Evolutionary conservation across 2,797 vertebrate species (phyloP).

Genomic region (Neosilurus hyrtlii): DNA sequence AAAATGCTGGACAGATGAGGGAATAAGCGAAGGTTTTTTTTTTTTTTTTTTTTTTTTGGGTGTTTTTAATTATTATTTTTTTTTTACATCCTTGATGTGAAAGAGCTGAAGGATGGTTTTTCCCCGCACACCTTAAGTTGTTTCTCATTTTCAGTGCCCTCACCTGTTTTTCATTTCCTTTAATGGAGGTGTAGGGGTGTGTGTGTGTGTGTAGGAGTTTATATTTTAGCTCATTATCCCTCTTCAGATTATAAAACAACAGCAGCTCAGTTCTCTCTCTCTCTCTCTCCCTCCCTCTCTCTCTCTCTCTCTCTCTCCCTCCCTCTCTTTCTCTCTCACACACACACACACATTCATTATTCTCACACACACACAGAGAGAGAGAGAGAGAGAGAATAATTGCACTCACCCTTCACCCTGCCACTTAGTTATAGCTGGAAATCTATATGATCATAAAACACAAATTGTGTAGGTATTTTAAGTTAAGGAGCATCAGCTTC

Average conservation of each 20-base stretch:
- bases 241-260: slow-evolving; percentile 32
- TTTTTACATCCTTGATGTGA: neutral
- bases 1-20: neutral
- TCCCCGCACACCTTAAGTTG: neutral
- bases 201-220: neutral
- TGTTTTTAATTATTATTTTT: too few species aligned
- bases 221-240: slow-evolving; percentile 19
- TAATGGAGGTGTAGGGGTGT: slow-evolving; percentile 15
- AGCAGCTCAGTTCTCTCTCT: slow-evolving; percentile 12
- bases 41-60: too few species aligned
- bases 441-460: neutral
- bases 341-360: neutral
- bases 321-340: neutral
- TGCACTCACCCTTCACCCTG: neutral
- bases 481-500: neutral
- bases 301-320: neutral
- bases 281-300: neutral
- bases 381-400: neutral
- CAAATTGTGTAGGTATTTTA: neutral
- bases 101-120: neutral
- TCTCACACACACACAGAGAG: neutral
- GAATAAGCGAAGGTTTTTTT: neutral
- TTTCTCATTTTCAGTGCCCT: neutral
- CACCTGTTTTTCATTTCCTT: slow-evolving; percentile 17
- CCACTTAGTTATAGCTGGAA: slow-evolving; percentile 5